These are phyloP conservation scores for Okamejei kenojei DNA, from an alignment of 2,797 vertebrate genomes.

Conservation along the genomic window DNA sequence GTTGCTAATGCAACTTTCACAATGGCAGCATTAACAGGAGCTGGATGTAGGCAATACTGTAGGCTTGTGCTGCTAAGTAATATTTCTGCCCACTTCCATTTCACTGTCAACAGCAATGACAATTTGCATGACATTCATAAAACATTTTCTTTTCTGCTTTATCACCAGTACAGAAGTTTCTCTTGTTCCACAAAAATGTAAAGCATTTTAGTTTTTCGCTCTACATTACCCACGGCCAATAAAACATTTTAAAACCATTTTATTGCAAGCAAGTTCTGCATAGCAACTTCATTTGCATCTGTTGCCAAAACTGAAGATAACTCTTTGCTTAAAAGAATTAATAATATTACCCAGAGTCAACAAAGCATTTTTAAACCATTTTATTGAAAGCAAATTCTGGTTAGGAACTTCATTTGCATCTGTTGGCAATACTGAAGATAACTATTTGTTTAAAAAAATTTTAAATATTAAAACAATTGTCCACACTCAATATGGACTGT, in stretches of 20 bases:
- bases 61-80: constrained; percentile 66
- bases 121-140: constrained; percentile 66
- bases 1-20: constrained; percentile 57
- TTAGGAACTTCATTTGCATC: neutral
- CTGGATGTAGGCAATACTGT: constrained; percentile 63
- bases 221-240: constrained; percentile 51
- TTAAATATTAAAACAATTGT: neutral
- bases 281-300: neutral
- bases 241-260: constrained; percentile 41
- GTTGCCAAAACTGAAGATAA: neutral
- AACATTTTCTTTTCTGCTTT: constrained; percentile 61
- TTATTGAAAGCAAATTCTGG: neutral
- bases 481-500: neutral
- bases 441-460: neutral
- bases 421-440: neutral
- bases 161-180: constrained; percentile 60
- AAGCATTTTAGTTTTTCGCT: constrained; percentile 64
- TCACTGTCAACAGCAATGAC: constrained; percentile 58
- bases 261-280: neutral
- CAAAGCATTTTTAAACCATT: constrained; percentile 42
- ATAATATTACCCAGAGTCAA: neutral
- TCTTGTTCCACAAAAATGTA: constrained; percentile 54
- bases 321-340: neutral
- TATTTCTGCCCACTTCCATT: constrained; percentile 52
- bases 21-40: constrained; percentile 66